These are phyloP conservation scores for Leptopilina myrica DNA, from an alignment of 2,888 invertebrate species.

Conservation along the genomic window DNA sequence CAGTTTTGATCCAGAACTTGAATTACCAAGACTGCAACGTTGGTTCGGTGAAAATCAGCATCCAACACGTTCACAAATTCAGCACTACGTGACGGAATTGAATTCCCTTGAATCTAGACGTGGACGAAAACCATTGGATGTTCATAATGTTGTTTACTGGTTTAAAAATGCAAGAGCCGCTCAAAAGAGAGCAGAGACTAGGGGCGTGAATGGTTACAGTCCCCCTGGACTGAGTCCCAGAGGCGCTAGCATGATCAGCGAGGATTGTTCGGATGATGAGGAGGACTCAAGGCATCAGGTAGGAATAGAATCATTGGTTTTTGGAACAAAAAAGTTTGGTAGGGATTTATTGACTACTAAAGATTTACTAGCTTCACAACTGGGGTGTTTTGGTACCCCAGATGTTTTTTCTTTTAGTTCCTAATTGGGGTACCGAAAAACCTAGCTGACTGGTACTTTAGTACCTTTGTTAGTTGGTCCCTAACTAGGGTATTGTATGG, in stretches of 20 bases:
- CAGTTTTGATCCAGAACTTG: constrained; percentile 97
- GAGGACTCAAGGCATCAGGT: constrained; percentile 79
- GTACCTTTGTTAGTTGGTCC: no score
- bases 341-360: no score
- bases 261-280: constrained; percentile 75
- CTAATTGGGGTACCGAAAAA: no score
- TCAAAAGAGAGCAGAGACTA: constrained; percentile 90
- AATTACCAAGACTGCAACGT: constrained; percentile 95
- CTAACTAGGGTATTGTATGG: no score
- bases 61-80: constrained; percentile 97
- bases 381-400: no score
- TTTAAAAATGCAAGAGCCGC: constrained; percentile 99
- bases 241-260: constrained; percentile 75
- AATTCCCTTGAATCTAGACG: constrained; percentile 94
- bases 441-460: no score
- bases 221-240: constrained; percentile 75
- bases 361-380: no score
- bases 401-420: no score
- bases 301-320: constrained; percentile 50
- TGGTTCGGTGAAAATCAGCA: constrained; percentile 99
- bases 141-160: constrained; percentile 97
- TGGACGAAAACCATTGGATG: constrained; percentile 94
- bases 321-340: background rate
- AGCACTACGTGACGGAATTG: constrained; percentile 95
- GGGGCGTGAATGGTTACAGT: constrained; percentile 76